Evolutionary conservation across 2,797 vertebrate species (phyloP).

Genomic region (Bufotes viridis): DNA sequence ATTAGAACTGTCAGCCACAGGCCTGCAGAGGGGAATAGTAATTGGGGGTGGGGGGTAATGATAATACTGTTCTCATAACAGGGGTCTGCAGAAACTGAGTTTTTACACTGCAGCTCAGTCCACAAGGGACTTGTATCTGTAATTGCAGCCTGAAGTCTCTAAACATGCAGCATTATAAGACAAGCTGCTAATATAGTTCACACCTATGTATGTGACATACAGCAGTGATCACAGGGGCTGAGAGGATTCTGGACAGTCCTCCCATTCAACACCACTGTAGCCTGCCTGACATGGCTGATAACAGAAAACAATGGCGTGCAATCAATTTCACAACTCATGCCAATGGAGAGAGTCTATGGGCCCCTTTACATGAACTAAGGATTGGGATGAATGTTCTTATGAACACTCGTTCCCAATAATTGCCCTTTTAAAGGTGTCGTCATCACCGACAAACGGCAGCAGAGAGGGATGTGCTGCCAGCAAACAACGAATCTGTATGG

Average conservation of each 20-base stretch:
- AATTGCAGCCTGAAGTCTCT: background rate
- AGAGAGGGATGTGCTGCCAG: too few species aligned
- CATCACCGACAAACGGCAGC: too few species aligned
- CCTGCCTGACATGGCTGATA: background rate
- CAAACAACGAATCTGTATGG: too few species aligned
- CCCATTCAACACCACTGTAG: background rate
- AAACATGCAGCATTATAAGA: conserved; percentile 4
- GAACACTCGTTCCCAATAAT: too few species aligned
- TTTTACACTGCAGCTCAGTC: background rate
- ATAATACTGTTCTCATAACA: background rate
- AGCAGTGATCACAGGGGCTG: too few species aligned
- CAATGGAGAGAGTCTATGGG: too few species aligned
- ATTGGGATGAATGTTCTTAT: too few species aligned
- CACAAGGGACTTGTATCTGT: background rate
- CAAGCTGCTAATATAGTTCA: background rate
- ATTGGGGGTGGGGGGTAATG: background rate
- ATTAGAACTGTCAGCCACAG: conserved; percentile 27
- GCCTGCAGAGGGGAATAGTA: conserved; percentile 18
- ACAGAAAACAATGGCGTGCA: background rate
- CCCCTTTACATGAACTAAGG: too few species aligned
- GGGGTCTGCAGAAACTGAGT: background rate
- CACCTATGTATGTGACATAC: background rate
- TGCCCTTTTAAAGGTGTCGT: too few species aligned
- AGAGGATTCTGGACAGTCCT: background rate
- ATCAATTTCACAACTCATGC: too few species aligned